Evolutionary conservation across 1,140 invertebrate species (phyloP).

Genomic region (Asobara japonica): DNA sequence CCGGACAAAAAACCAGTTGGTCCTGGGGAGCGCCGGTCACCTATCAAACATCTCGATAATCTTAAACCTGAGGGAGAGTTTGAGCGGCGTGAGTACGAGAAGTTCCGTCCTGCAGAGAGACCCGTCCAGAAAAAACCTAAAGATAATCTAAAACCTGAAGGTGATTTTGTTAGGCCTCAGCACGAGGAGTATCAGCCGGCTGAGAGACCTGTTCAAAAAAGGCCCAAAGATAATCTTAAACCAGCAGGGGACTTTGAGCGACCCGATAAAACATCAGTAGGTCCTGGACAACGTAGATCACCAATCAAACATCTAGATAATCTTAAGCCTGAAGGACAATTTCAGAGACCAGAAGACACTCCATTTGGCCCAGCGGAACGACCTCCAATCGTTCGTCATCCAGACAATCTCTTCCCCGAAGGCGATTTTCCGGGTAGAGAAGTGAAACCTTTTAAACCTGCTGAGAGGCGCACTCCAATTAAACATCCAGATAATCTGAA

Average conservation of each 20-base stretch:
- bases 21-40: constrained; percentile 56
- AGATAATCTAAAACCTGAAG: constrained; percentile 70
- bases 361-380: constrained; percentile 47
- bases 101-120: constrained; percentile 53
- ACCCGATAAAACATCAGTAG: constrained; percentile 45
- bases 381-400: constrained; percentile 39
- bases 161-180: constrained; percentile 62
- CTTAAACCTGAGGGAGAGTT: constrained; percentile 70
- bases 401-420: constrained; percentile 67
- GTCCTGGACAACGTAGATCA: constrained; percentile 53
- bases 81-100: constrained; percentile 61
- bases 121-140: constrained; percentile 61
- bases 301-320: constrained; percentile 66
- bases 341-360: constrained; percentile 59
- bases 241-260: constrained; percentile 59
- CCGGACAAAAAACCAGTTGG: constrained; percentile 59
- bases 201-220: constrained; percentile 58
- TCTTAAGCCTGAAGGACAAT: constrained; percentile 70
- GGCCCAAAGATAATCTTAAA: constrained; percentile 65
- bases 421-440: constrained; percentile 65
- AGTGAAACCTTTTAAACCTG: constrained; percentile 63
- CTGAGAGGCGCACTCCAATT: constrained; percentile 65
- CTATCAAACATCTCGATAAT: constrained; percentile 60
- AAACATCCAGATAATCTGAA: constrained; percentile 69
- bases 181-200: constrained; percentile 64